These are phyloP conservation scores for Tetranychus truncatus DNA, from an alignment of 2,888 invertebrate genomes.

Conservation along the genomic window DNA sequence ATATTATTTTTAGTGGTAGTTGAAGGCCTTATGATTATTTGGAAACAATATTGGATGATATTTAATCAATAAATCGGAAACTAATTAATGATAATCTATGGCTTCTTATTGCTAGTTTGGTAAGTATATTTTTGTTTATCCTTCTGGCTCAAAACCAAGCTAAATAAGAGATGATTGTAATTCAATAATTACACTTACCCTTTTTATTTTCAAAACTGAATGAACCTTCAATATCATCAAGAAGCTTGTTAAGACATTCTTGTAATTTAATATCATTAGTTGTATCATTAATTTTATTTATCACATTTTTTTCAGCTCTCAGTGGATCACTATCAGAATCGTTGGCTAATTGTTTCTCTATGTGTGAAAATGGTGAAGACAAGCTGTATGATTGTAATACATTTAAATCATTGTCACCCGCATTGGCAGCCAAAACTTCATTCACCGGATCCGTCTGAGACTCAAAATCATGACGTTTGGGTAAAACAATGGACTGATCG, in stretches of 20 bases:
- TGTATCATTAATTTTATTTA: neutral
- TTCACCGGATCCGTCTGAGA: constrained; percentile 26
- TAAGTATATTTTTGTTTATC: neutral
- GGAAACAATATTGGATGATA: too few species aligned
- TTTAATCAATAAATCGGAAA: neutral
- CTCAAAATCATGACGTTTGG: constrained; percentile 22
- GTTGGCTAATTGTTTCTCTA: constrained; percentile 24
- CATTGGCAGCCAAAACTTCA: constrained; percentile 23
- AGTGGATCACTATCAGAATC: neutral
- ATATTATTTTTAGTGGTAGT: too few species aligned
- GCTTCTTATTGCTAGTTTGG: neutral
- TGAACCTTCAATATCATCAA: constrained; percentile 27
- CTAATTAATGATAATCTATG: neutral
- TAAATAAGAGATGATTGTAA: neutral
- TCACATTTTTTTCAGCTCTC: neutral
- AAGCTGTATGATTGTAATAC: constrained; percentile 22
- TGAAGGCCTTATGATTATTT: too few species aligned
- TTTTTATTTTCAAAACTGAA: constrained; percentile 7
- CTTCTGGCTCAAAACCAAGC: neutral
- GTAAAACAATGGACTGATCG: neutral
- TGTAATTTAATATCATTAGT: constrained; percentile 14
- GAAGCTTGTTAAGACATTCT: constrained; percentile 23
- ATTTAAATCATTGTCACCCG: constrained; percentile 25
- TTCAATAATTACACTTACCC: neutral
- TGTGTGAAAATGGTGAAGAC: constrained; percentile 26